Evolutionary conservation across 2,888 invertebrate genomes (phyloP), one percentile per base, ranked within the genome.

Genomic region (Aspidiotus rigidus): DNA sequence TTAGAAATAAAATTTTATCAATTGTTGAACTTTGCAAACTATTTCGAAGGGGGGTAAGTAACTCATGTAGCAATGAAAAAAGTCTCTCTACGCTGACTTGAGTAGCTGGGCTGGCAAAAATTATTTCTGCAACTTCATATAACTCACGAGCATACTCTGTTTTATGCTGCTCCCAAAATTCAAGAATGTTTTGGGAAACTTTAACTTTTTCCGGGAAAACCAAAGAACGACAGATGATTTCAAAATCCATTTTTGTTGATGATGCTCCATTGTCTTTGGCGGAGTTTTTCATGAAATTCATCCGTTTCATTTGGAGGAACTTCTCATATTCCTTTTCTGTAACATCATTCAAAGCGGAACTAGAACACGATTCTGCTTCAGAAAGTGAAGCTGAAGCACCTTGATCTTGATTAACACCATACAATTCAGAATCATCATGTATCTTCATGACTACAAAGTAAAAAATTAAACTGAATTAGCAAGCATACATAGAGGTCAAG

Each of bases 1-100:
- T 56, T 8, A 56, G 17, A 56, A 56, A 56, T 56, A 56, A 56
- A 16, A n/a, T 56, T 56, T 56, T 56, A 16, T 56, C 17, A 15
- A 56, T 15, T 8, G 17, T 56, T 8, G 8, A 44, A n/a, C 56
- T n/a, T 9, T 56, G 8, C n/a, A 56, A n/a, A 56, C 17, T 56
- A 15, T 9, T 16, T 16, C 56, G 8, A 11, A 7, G 56, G 9
- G 15, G 56, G 10, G 56, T 11, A 10, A 56, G n/a, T 8, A 56
- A 9, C 9, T 15, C n/a, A 56, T n/a, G 15, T 8, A 56, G 17
- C n/a, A 9, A 7, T 7, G 56, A 56, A 56, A 56, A 56, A 11
- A 56, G n/a, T 56, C 56, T n/a, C n/a, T 56, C 17, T 56, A 56
- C 56, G 17, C 15, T 15, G 9, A 56, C 56, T 44, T 44, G 49